Evolutionary conservation across 2,888 invertebrate genomes (phyloP).

Genomic region (Agrochola lychnidis): DNA sequence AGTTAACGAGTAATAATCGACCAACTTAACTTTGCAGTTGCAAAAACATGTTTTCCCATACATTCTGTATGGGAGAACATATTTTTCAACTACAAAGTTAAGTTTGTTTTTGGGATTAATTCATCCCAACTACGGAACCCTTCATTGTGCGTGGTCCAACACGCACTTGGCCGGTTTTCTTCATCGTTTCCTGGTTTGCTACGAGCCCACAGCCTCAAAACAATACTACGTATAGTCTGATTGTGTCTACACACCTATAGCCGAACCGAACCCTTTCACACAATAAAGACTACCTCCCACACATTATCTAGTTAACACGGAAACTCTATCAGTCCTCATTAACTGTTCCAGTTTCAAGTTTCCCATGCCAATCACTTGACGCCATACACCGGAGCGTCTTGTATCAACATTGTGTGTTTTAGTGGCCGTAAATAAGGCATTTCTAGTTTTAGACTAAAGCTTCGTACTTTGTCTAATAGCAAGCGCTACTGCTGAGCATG

Average conservation of each 20-base stretch:
- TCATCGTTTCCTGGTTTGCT: not conserved
- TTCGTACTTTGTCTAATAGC: too few species aligned
- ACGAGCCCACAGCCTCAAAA: not conserved
- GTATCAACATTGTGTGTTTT: not conserved
- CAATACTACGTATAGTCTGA: too few species aligned
- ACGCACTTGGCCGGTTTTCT: too few species aligned
- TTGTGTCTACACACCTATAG: not conserved
- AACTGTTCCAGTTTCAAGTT: slow-evolving; percentile 40
- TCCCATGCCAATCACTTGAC: slow-evolving; percentile 41
- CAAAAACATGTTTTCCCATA: too few species aligned
- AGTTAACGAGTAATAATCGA: too few species aligned
- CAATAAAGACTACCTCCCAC: slow-evolving; percentile 37
- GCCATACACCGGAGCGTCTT: not conserved
- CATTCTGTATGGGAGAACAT: too few species aligned
- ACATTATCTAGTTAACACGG: slow-evolving; percentile 39
- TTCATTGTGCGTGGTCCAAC: too few species aligned
- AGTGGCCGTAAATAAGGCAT: not conserved
- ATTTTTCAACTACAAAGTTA: too few species aligned
- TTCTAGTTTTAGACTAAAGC: not conserved
- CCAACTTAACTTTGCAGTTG: too few species aligned
- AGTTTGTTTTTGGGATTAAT: too few species aligned
- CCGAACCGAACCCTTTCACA: not conserved
- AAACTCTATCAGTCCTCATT: slow-evolving; percentile 32
- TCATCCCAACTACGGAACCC: too few species aligned
- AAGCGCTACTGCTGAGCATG: too few species aligned